Evolutionary conservation across 1,140 invertebrate species (phyloP).

Genomic region (Hormaphis cornu): DNA sequence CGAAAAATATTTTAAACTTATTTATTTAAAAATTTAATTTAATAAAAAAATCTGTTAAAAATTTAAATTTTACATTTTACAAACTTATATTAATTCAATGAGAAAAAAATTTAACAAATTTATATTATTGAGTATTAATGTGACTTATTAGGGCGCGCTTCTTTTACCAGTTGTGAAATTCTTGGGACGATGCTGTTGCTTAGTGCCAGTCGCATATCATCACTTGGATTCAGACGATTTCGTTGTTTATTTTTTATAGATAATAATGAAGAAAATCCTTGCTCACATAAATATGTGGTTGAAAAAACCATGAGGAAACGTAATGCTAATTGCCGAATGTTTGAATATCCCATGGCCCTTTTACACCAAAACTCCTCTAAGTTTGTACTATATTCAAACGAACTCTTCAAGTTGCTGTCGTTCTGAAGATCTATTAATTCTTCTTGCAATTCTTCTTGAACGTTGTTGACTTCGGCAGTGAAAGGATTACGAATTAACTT

Average conservation of each 20-base stretch:
- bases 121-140: background rate
- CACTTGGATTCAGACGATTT: slow-evolving; percentile 32
- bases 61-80: too few relatives aligned
- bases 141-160: background rate
- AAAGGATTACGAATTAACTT: slow-evolving; percentile 23
- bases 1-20: background rate
- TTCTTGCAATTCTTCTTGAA: background rate
- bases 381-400: too few relatives aligned
- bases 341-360: background rate
- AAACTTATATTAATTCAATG: background rate
- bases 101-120: background rate
- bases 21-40: background rate
- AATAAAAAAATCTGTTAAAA: background rate
- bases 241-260: slow-evolving; percentile 37
- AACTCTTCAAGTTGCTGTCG: too few relatives aligned
- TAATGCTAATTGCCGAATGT: too few relatives aligned
- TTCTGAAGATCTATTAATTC: too few relatives aligned
- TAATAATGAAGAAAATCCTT: slow-evolving; percentile 35
- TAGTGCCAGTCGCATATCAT: slow-evolving; percentile 31
- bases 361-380: too few relatives aligned
- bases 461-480: background rate
- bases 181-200: background rate
- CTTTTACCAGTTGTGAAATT: too few relatives aligned
- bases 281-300: slow-evolving; percentile 35
- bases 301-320: slow-evolving; percentile 16